Percentiles rank a stretch among this genome's conserved stretches.
Evolutionary conservation across 2,888 invertebrate species (phyloP).

Genomic region (Crematogaster levior): DNA sequence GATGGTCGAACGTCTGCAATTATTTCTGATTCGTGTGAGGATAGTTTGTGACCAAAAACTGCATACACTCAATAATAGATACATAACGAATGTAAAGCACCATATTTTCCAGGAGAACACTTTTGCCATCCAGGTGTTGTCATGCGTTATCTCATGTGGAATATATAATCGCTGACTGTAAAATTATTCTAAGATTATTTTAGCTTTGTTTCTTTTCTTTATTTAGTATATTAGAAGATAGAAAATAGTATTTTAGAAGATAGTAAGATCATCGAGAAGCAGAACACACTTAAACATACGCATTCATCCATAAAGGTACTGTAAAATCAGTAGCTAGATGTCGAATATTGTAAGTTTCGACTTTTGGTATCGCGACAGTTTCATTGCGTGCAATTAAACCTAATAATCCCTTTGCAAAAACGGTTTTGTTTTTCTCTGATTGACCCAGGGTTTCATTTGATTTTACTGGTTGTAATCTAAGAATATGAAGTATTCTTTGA

Average conservation of each 20-base stretch:
- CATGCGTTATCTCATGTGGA: conserved; percentile 22
- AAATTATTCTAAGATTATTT: background rate
- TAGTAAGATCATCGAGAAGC: background rate
- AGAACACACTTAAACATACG: conserved; percentile 37
- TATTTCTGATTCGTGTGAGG: background rate
- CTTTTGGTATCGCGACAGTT: conserved; percentile 56
- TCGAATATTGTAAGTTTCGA: conserved; percentile 4
- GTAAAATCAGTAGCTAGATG: conserved; percentile 46
- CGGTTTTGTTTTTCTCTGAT: background rate
- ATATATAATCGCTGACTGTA: conserved; percentile 58
- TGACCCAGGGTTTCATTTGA: background rate
- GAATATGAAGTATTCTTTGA: background rate
- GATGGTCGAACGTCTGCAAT: background rate
- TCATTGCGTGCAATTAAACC: conserved; percentile 14
- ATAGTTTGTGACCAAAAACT: conserved; percentile 59
- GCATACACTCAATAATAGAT: conserved; percentile 58
- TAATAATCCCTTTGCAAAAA: conserved; percentile 42
- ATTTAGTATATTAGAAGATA: no score
- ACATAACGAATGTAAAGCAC: conserved; percentile 55
- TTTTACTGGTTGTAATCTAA: conserved; percentile 55
- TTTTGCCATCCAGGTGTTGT: conserved; percentile 69
- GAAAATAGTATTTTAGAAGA: background rate
- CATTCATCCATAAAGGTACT: conserved; percentile 44
- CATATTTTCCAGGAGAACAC: conserved; percentile 70
- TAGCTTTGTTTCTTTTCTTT: background rate